Conservation (phyloP, 2,888 invertebrate species). For the Chelonus formosanus region DNA sequence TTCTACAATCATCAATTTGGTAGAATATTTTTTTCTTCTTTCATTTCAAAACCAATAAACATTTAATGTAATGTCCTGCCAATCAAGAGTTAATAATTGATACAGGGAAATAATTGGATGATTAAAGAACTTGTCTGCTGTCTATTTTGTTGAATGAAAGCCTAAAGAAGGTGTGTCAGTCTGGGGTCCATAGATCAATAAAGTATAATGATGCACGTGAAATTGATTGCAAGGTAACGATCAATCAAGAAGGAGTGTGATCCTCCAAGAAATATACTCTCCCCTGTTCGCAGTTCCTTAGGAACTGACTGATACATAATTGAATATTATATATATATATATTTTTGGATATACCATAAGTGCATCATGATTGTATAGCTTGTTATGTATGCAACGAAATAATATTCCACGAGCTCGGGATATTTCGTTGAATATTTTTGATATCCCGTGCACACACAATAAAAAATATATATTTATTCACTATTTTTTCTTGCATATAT, state of each 20-base stretch:
- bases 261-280: slow-evolving; percentile 56
- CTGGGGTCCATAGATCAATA: not conserved
- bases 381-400: slow-evolving; percentile 39
- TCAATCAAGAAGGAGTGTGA: slow-evolving; percentile 44
- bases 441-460: slow-evolving; percentile 26
- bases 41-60: too few species aligned
- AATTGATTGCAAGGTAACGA: slow-evolving; percentile 25
- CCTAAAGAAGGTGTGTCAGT: too few species aligned
- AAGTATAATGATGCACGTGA: not conserved
- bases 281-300: slow-evolving; percentile 55
- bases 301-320: slow-evolving; percentile 50
- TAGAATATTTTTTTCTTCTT: too few species aligned
- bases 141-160: too few species aligned
- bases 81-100: too few species aligned
- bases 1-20: too few species aligned
- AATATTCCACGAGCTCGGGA: slow-evolving; percentile 37
- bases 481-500: slow-evolving; percentile 12
- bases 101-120: too few species aligned
- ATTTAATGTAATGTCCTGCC: too few species aligned
- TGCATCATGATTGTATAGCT: slow-evolving; percentile 45
- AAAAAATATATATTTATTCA: not conserved
- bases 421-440: slow-evolving; percentile 35
- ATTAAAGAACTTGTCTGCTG: too few species aligned
- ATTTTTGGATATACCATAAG: slow-evolving; percentile 42
- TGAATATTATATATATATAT: slow-evolving; percentile 28